Evolutionary conservation across 2,797 vertebrate species (phyloP).

Genomic region (Coregonus ussuriensis): DNA sequence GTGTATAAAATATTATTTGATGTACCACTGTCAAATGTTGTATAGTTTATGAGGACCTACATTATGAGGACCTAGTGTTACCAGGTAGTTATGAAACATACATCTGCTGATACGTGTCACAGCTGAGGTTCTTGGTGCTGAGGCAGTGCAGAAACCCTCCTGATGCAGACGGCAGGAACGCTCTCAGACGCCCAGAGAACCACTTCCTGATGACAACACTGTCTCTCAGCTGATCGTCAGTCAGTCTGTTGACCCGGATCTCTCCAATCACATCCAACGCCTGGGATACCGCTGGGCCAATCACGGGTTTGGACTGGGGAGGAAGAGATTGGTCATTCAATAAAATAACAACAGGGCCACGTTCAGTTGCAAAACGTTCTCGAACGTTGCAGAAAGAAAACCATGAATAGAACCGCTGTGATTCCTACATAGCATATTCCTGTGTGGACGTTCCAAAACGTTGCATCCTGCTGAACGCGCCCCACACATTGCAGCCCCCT

Average conservation of each 20-base stretch:
- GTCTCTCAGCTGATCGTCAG: constrained; percentile 57
- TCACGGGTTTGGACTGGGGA: constrained; percentile 38
- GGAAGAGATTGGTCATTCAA: constrained; percentile 5
- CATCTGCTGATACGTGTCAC: constrained; percentile 54
- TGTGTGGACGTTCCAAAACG: no score
- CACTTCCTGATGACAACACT: constrained; percentile 46
- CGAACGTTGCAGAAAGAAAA: no score
- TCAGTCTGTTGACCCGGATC: constrained; percentile 60
- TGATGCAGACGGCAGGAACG: constrained; percentile 59
- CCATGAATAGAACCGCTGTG: no score
- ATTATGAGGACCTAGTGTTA: neutral
- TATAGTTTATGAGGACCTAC: neutral
- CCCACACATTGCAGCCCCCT: neutral
- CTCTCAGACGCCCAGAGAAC: constrained; percentile 57
- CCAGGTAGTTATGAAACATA: constrained; percentile 37
- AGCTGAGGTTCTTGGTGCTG: constrained; percentile 67
- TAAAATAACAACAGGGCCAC: neutral
- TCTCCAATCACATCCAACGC: constrained; percentile 70
- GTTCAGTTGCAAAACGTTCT: no score
- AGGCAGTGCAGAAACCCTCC: constrained; percentile 65
- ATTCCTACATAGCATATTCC: no score
- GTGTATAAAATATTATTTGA: no score
- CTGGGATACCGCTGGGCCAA: constrained; percentile 33
- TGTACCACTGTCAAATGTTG: no score
- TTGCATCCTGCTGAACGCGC: no score